Base-by-base conservation (phyloP, 2,888 invertebrate species). In the Xanthia togata region DNA sequence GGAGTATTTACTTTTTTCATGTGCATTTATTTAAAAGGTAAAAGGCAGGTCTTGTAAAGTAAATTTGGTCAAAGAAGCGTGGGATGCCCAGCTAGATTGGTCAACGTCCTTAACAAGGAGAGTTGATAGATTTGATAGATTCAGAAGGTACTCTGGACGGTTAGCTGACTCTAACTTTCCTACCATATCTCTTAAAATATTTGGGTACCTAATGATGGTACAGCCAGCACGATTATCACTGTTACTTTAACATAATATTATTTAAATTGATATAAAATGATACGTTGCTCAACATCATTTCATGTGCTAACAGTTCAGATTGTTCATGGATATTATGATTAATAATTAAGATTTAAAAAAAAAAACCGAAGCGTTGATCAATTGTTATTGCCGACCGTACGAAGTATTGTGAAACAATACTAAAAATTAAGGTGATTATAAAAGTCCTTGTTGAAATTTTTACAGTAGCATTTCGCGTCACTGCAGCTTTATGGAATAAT, bases 391-490 rank as follows among this genome's bases (percentile, higher is more conserved):
- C 26, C 12, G 20, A 20, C 11, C 20, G 12, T 26, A 44, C 5
- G 20, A 26, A 31, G 55, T 60, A 62, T 44, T 44, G 26, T 38
- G n/a, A n/a, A n/a, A n/a, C n/a, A n/a, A n/a, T n/a, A n/a, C n/a
- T n/a, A n/a, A n/a, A n/a, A 67, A 2, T 20, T 26, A 35, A 35
- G 20, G 1, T 26, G 17, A 47, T 23, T 47, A 5, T 57, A 63
- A 64, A 50, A 26, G 17, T 41, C 41, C 17, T 35, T 73, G 26
- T 57, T 68, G 9, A 47, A 12, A 47, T 55, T 70, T 65, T 81
- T 55, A 41, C 70, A 50, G 55, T 76, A 81, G 59, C 35, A 67
- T 81, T 60, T 81, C 17, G 3, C 17, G 31, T 55, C 6, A 23
- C 41, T 50, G 26, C 35, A 69, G 41, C n/a, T 65, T 67, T 57